A percentile compares a stretch with the other conserved stretches of the same genome.
These are phyloP conservation scores for Athetis lepigone DNA, from an alignment of 2,888 invertebrate species.

Conservation along the genomic window DNA sequence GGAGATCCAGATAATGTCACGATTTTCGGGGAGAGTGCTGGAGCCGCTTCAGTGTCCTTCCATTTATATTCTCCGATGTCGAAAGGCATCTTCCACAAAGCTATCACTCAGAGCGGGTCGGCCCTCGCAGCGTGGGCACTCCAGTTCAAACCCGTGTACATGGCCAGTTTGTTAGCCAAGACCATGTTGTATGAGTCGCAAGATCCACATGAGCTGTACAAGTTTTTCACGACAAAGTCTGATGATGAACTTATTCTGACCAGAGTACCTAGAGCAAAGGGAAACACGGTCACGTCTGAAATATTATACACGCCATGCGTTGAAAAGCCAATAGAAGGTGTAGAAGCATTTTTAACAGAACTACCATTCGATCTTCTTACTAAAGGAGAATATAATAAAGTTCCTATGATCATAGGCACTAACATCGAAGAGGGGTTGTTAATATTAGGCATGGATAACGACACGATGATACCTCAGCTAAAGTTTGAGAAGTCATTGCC, in stretches of 20 bases:
- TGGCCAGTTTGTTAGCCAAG: constrained; percentile 79
- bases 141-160: constrained; percentile 77
- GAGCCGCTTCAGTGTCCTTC: constrained; percentile 78
- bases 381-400: constrained; percentile 77
- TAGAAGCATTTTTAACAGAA: constrained; percentile 80
- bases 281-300: constrained; percentile 74
- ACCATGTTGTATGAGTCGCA: constrained; percentile 74
- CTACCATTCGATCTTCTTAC: constrained; percentile 72
- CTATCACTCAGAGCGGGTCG: constrained; percentile 83
- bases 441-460: constrained; percentile 75
- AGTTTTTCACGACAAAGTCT: constrained; percentile 75
- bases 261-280: constrained; percentile 76
- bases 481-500: constrained; percentile 76
- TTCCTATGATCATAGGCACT: constrained; percentile 80
- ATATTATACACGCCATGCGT: constrained; percentile 78
- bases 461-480: constrained; percentile 71
- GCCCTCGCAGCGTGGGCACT: constrained; percentile 77
- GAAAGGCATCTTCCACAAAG: constrained; percentile 82
- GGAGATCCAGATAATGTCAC: constrained; percentile 81
- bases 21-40: constrained; percentile 85
- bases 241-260: constrained; percentile 76
- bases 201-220: constrained; percentile 76
- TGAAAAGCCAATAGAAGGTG: constrained; percentile 77
- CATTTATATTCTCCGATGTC: constrained; percentile 82
- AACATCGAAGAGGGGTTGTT: constrained; percentile 79